These are phyloP conservation scores for Zaprionus kolodkinae DNA, from an alignment of 1,140 invertebrate genomes.

Conservation along the genomic window DNA sequence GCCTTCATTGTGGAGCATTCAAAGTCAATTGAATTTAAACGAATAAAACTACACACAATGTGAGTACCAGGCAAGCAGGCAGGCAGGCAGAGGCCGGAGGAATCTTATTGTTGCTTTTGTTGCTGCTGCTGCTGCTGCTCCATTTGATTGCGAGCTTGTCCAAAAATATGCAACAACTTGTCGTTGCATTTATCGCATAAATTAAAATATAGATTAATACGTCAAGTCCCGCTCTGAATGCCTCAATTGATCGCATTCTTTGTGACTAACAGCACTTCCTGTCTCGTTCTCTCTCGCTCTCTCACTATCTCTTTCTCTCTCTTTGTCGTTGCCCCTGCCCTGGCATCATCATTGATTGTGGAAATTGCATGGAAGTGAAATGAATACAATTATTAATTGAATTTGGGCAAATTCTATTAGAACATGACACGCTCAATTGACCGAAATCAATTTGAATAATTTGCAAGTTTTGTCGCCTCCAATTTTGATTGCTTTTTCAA, in stretches of 20 bases:
- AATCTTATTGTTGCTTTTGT: conserved; percentile 40
- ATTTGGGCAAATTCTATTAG: conserved; percentile 19
- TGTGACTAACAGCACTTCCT: conserved; percentile 50
- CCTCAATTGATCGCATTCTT: conserved; percentile 37
- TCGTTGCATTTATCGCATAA: conserved; percentile 60
- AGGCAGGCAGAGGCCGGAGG: background rate
- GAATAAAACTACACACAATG: conserved; percentile 78
- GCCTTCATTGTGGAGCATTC: conserved; percentile 81
- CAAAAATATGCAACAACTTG: conserved; percentile 65
- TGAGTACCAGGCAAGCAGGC: conserved; percentile 18
- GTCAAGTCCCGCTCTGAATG: conserved; percentile 10
- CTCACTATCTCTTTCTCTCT: background rate
- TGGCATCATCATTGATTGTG: background rate
- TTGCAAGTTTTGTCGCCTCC: conserved; percentile 12
- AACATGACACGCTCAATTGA: conserved; percentile 23
- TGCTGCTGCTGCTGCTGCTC: conserved; percentile 9
- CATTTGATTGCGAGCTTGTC: conserved; percentile 19
- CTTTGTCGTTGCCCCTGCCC: no score
- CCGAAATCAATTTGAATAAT: conserved; percentile 25
- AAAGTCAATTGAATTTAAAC: conserved; percentile 83
- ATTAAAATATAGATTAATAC: conserved; percentile 73
- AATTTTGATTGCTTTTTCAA: conserved; percentile 3
- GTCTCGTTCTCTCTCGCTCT: background rate
- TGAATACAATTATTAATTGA: conserved; percentile 24
- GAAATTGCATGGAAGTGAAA: conserved; percentile 1